phyloP scores from a whole-genome alignment of 2,797 vertebrate species.

The Menidia menidia region DNA sequence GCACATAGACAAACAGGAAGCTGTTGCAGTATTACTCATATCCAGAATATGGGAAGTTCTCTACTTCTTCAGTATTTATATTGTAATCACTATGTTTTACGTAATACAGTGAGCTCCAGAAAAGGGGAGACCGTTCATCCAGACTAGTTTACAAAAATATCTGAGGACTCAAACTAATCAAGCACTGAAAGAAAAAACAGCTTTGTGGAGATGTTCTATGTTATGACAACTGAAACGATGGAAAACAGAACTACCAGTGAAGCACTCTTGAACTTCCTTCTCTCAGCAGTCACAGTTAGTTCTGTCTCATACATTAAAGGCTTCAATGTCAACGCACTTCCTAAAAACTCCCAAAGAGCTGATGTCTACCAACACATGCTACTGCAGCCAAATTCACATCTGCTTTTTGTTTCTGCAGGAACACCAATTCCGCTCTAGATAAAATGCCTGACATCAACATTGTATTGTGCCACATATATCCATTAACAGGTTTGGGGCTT shows the following conservation, averaged over 20 bases:
- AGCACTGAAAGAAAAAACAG: slow-evolving; percentile 3
- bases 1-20: not conserved
- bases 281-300: not conserved
- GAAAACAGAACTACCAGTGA: slow-evolving; percentile 9
- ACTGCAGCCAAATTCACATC: not conserved
- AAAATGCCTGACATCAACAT: not conserved
- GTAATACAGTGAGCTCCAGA: not conserved
- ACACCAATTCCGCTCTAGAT: not conserved
- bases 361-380: not conserved
- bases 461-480: not conserved
- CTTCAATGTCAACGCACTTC: not conserved
- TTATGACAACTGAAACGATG: slow-evolving; percentile 3
- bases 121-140: not conserved
- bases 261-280: slow-evolving; percentile 8
- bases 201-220: slow-evolving; percentile 26
- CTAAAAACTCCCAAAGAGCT: not conserved
- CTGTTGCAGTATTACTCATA: not conserved
- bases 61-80: not conserved
- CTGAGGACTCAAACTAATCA: too few species aligned
- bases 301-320: slow-evolving; percentile 11
- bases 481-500: not conserved
- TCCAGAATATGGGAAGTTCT: not conserved
- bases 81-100: too few species aligned
- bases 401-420: not conserved
- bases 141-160: too few species aligned